Conservation (phyloP, 2,113 vertebrate species). For the Alethe diademata region DNA sequence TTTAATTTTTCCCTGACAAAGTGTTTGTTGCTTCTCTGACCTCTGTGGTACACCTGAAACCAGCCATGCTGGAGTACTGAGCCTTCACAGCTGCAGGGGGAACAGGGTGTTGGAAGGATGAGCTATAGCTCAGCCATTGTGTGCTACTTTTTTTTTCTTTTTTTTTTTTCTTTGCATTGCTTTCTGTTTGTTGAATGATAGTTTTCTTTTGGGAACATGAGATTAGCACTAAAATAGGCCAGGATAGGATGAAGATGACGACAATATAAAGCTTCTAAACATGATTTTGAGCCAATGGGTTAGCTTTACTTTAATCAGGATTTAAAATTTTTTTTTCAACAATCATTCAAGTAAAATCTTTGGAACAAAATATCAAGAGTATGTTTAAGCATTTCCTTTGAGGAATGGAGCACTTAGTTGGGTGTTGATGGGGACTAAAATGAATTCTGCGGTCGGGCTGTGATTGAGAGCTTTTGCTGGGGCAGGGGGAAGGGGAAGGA, state of each 20-base stretch:
- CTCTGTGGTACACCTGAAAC: not conserved
- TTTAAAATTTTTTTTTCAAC: not conserved
- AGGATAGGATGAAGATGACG: not conserved
- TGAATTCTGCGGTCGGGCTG: not conserved
- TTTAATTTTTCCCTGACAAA: too few species aligned
- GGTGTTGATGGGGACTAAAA: not conserved
- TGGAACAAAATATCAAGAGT: not conserved
- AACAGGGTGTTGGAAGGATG: not conserved
- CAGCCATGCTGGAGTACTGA: not conserved
- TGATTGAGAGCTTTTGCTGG: not conserved
- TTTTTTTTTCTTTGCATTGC: not conserved
- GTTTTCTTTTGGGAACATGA: not conserved
- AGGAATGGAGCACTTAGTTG: not conserved
- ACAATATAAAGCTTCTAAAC: not conserved
- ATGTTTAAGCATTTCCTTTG: not conserved
- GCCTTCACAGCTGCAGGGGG: not conserved
- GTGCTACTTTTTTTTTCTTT: not conserved
- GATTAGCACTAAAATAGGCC: conserved; percentile 25
- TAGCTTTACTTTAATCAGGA: conserved; percentile 1
- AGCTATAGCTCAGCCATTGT: not conserved
- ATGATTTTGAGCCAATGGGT: not conserved
- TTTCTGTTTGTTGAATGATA: not conserved
- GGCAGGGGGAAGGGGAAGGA: not conserved
- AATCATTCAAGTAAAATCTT: not conserved
- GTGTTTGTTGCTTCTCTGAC: not conserved